These are phyloP conservation scores for Micrasema minimum DNA, from an alignment of 1,140 invertebrate genomes.

Conservation along the genomic window DNA sequence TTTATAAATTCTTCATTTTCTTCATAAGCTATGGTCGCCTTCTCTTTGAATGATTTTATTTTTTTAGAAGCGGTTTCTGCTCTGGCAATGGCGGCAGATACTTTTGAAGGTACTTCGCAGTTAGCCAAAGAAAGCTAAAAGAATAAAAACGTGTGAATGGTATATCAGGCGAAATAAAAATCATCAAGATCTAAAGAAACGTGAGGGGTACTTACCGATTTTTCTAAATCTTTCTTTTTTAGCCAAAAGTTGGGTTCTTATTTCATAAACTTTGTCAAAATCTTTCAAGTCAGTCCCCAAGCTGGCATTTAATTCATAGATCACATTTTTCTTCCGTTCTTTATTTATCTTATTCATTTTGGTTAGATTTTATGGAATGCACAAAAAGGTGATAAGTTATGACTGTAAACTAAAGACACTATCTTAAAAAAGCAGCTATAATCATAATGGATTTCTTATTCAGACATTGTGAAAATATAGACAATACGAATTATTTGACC, in stretches of 20 bases:
- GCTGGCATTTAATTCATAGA: constrained; percentile 41
- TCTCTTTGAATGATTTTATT: constrained; percentile 59
- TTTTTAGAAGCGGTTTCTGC: constrained; percentile 60
- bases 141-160: not conserved
- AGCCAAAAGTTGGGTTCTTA: constrained; percentile 33
- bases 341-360: constrained; percentile 47
- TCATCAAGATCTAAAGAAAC: not conserved
- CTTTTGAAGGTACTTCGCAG: constrained; percentile 60
- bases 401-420: no score
- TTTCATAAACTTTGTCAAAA: constrained; percentile 41
- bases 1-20: constrained; percentile 59
- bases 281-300: constrained; percentile 44
- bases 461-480: no score
- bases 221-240: constrained; percentile 49
- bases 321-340: constrained; percentile 40
- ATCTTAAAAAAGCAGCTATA: no score
- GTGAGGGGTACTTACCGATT: constrained; percentile 36
- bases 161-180: not conserved
- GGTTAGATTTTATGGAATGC: no score
- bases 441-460: no score
- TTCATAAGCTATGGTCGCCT: constrained; percentile 55
- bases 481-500: no score
- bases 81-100: constrained; percentile 60
- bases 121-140: constrained; percentile 58
- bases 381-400: no score